Conservation (phyloP, 2,888 invertebrate genomes). For the Sisyra nigra region DNA sequence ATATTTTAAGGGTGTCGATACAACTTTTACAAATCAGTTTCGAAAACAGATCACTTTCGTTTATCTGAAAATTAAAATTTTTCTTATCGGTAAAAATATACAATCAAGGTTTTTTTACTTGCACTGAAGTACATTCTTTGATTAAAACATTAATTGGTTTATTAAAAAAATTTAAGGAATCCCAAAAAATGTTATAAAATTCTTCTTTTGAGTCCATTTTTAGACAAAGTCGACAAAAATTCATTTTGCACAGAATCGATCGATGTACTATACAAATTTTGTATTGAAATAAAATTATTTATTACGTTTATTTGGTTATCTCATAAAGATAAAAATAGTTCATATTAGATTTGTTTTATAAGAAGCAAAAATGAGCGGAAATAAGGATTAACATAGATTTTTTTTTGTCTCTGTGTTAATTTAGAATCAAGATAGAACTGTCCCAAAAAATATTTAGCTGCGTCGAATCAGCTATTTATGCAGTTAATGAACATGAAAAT, state of each 20-base stretch:
- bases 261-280: neutral
- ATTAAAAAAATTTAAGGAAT: neutral
- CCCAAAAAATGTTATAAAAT: neutral
- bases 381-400: too few species aligned
- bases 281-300: neutral
- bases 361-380: too few species aligned
- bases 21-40: conserved; percentile 1
- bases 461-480: too few species aligned
- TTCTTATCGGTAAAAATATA: neutral
- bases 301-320: too few species aligned
- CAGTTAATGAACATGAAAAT: too few species aligned
- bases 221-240: conserved; percentile 1
- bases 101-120: neutral
- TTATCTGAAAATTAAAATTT: neutral
- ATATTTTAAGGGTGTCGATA: neutral
- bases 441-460: too few species aligned
- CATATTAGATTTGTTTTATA: too few species aligned
- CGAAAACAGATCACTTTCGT: neutral
- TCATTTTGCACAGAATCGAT: neutral
- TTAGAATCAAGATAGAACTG: too few species aligned
- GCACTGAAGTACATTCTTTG: conserved; percentile 1
- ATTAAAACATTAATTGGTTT: neutral
- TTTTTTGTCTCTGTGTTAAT: too few species aligned
- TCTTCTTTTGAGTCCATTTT: neutral
- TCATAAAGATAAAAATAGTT: too few species aligned